These are phyloP conservation scores for Melanchra persicariae DNA, from an alignment of 2,888 invertebrate species.

Conservation along the genomic window DNA sequence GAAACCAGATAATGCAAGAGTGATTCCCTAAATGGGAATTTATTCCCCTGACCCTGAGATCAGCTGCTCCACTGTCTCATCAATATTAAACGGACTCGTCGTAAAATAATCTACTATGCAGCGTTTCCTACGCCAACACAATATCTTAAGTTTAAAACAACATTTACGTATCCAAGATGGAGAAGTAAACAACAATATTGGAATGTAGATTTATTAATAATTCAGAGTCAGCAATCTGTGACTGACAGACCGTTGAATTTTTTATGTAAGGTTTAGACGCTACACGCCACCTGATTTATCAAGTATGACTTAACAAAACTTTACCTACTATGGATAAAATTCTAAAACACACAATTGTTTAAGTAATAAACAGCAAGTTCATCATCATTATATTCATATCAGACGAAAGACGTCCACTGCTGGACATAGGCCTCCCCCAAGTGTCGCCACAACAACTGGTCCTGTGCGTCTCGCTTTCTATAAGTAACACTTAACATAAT, in stretches of 20 bases:
- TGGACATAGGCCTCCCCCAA: too few species aligned
- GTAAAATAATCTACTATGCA: conserved; percentile 1
- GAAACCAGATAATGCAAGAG: too few species aligned
- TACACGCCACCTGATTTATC: conserved; percentile 19
- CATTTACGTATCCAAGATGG: conserved; percentile 12
- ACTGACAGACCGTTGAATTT: conserved; percentile 55
- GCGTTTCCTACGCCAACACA: neutral
- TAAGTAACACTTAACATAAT: too few species aligned
- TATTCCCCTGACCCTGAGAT: neutral
- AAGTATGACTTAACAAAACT: conserved; percentile 11
- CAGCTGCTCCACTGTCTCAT: neutral
- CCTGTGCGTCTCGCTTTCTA: too few species aligned
- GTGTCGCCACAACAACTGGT: too few species aligned
- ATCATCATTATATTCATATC: too few species aligned
- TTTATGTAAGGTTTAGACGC: conserved; percentile 38
- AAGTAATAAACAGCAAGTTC: neutral
- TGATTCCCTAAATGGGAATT: too few species aligned
- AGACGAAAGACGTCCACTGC: too few species aligned
- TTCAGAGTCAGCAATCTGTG: conserved; percentile 55
- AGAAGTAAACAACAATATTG: conserved; percentile 45
- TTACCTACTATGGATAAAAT: neutral
- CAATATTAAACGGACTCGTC: neutral
- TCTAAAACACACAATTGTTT: neutral
- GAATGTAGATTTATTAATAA: conserved; percentile 49
- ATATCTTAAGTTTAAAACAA: conserved; percentile 20